Evolutionary conservation across 2,888 invertebrate species (phyloP).

Genomic region (Cerastis leucographa): DNA sequence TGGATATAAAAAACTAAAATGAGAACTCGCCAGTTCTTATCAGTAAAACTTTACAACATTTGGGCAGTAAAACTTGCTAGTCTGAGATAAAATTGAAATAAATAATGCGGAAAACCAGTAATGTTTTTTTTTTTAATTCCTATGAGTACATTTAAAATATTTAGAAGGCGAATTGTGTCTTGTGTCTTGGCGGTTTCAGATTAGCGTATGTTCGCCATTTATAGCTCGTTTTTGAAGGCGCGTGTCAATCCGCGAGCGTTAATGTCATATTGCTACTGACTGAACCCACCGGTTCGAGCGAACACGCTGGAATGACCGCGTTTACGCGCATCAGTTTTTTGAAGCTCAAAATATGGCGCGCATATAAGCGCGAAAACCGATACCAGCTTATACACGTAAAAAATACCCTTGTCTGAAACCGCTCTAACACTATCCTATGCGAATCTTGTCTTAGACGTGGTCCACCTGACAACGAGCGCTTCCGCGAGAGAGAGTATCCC

Average conservation of each 20-base stretch:
- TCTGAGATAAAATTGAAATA: conserved; percentile 10
- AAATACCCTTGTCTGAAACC: background rate
- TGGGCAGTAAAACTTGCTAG: conserved; percentile 22
- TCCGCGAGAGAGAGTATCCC: conserved; percentile 79
- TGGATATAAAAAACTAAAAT: background rate
- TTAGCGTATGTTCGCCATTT: background rate
- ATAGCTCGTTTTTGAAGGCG: background rate
- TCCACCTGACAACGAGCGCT: conserved; percentile 81
- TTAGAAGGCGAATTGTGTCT: background rate
- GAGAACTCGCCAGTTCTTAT: conserved; percentile 7
- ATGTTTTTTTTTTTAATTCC: too few species aligned
- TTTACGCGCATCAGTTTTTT: background rate
- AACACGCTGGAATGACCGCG: background rate
- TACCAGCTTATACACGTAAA: background rate
- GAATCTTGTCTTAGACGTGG: conserved; percentile 73
- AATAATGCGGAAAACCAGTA: background rate
- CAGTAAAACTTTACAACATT: conserved; percentile 22
- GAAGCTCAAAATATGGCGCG: background rate
- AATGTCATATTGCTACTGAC: too few species aligned
- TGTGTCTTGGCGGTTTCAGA: background rate
- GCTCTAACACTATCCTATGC: background rate
- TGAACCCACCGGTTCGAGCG: background rate
- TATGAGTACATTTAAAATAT: conserved; percentile 2
- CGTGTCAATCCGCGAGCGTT: too few species aligned
- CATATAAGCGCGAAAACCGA: background rate